Conservation (phyloP, 23 tunicate genomes). For the Corella eumyota region DNA sequence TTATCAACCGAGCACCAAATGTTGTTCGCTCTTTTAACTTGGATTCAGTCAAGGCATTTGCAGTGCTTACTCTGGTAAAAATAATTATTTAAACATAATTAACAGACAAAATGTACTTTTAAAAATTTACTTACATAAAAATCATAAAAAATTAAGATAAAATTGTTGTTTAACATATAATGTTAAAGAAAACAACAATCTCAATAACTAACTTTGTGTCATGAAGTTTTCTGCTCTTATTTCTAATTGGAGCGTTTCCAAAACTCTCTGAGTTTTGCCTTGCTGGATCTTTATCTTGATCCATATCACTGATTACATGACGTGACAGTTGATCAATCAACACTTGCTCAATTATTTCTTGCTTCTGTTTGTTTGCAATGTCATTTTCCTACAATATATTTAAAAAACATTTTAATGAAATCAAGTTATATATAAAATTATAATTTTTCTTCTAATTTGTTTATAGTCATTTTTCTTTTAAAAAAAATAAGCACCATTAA, state of each 20-base stretch:
- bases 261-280: conserved; percentile 45
- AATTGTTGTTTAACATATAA: background rate
- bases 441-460: no score
- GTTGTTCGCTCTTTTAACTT: conserved; percentile 64
- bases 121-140: background rate
- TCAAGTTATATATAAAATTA: no score
- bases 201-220: conserved; percentile 83
- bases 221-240: conserved; percentile 56
- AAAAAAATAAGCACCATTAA: no score
- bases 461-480: no score
- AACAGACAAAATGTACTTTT: background rate
- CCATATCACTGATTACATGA: conserved; percentile 90
- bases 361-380: conserved; percentile 38
- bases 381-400: conserved; percentile 65
- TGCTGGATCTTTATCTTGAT: conserved; percentile 85
- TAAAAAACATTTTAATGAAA: background rate
- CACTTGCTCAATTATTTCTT: conserved; percentile 90
- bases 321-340: conserved; percentile 74
- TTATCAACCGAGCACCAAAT: conserved; percentile 62
- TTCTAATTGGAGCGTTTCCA: conserved; percentile 61
- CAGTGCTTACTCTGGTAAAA: conserved; percentile 92
- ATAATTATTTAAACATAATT: background rate
- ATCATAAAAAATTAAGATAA: background rate
- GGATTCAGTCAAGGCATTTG: conserved; percentile 62
- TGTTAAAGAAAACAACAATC: background rate